Evolutionary conservation across 2,888 invertebrate species (phyloP).

Genomic region (Selenia dentaria): DNA sequence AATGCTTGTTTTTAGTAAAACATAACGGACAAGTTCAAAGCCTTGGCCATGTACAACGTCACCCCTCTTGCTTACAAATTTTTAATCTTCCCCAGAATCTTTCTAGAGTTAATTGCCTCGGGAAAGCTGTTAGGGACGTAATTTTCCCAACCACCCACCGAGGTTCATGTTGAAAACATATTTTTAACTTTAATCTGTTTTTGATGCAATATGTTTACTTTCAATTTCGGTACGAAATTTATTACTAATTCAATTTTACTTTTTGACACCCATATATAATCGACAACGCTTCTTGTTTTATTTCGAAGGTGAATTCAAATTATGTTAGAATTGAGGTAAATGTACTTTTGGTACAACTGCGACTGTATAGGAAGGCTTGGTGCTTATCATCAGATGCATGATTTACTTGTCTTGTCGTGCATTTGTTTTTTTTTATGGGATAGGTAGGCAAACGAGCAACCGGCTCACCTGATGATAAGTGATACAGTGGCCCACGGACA

Average conservation of each 20-base stretch:
- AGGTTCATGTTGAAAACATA: conserved; percentile 15
- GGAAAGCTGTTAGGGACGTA: conserved; percentile 19
- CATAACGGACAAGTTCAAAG: conserved; percentile 9
- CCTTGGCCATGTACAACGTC: conserved; percentile 7
- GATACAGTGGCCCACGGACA: too few species aligned
- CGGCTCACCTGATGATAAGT: too few species aligned
- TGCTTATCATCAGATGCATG: too few species aligned
- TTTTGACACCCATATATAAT: too few species aligned
- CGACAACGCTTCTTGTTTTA: too few species aligned
- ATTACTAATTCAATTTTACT: conserved; percentile 1
- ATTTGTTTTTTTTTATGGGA: too few species aligned
- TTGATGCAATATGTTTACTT: conserved; percentile 17
- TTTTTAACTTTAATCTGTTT: conserved; percentile 18
- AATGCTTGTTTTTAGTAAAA: neutral
- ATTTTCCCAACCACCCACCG: conserved; percentile 11
- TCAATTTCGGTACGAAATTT: conserved; percentile 8
- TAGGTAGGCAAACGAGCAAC: too few species aligned
- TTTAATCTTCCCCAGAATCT: conserved; percentile 24
- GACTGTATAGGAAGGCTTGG: too few species aligned
- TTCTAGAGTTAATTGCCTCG: conserved; percentile 25
- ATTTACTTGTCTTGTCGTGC: too few species aligned
- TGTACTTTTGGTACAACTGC: too few species aligned
- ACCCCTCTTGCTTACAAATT: conserved; percentile 27
- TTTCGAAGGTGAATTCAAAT: too few species aligned
- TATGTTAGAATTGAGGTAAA: too few species aligned